phyloP scores from a whole-genome alignment of 2,797 vertebrate species.

The Anguilla marmorata region DNA sequence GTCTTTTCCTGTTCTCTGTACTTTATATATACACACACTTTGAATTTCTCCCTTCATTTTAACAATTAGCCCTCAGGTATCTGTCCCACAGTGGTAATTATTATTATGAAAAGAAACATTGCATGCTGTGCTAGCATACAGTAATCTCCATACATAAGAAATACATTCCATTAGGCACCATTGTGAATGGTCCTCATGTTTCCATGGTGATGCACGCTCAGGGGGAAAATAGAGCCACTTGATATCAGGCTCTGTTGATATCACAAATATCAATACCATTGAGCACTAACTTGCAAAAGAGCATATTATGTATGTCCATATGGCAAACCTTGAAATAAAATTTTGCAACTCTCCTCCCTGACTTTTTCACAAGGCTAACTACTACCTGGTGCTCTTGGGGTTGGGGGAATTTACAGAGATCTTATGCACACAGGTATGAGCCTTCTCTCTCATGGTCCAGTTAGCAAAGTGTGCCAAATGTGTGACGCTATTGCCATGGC shows the following conservation, averaged over 20 bases:
- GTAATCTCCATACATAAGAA: background rate
- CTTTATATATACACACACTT: background rate
- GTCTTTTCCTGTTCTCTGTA: background rate
- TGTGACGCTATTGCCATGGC: background rate
- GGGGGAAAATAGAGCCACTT: background rate
- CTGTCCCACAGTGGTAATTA: slow-evolving; percentile 20
- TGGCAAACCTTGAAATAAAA: background rate
- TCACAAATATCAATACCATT: background rate
- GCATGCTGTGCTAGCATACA: background rate
- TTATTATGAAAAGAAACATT: slow-evolving; percentile 10
- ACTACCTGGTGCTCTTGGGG: background rate
- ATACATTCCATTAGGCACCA: slow-evolving; percentile 26
- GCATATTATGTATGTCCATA: background rate
- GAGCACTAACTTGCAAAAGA: background rate
- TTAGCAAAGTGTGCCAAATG: background rate
- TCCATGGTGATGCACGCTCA: slow-evolving; percentile 21
- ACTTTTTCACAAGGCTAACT: no score
- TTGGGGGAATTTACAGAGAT: no score
- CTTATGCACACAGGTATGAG: background rate
- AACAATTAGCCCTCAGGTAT: background rate
- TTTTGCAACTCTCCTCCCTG: no score
- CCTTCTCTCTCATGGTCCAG: background rate
- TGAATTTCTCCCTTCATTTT: background rate
- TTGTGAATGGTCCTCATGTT: slow-evolving; percentile 27
- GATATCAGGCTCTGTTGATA: background rate